A percentile compares a stretch with the other conserved stretches of the same genome.
Evolutionary conservation across 2,797 vertebrate species (phyloP).

Genomic region (Erpetoichthys calabaricus): DNA sequence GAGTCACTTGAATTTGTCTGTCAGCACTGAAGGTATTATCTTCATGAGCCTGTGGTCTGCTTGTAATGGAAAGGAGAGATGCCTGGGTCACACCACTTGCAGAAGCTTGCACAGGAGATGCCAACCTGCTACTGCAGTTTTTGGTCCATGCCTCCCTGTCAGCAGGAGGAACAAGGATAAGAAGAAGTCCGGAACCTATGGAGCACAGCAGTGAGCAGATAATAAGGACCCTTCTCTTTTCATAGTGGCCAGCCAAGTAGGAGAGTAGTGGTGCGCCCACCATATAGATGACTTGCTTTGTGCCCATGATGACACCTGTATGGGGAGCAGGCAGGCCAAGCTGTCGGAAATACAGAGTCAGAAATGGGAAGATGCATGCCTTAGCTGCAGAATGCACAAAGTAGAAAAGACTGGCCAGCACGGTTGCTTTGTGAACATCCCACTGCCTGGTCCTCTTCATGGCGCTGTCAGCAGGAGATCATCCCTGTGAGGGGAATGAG

Average conservation of each 20-base stretch:
- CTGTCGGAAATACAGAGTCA: conserved; percentile 67
- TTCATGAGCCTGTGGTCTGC: too few relatives aligned
- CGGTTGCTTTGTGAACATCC: conserved; percentile 53
- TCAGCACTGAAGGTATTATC: too few relatives aligned
- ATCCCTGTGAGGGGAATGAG: not conserved
- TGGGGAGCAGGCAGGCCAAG: conserved; percentile 60
- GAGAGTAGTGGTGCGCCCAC: conserved; percentile 50
- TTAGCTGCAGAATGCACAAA: conserved; percentile 51
- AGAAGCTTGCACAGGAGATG: too few relatives aligned
- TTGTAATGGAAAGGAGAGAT: too few relatives aligned
- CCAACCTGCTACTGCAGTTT: conserved; percentile 35
- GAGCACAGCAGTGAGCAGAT: conserved; percentile 48
- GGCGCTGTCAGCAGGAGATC: conserved; percentile 22
- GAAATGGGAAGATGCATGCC: conserved; percentile 63
- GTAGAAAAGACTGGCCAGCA: conserved; percentile 52
- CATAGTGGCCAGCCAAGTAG: conserved; percentile 45
- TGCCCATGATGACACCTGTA: conserved; percentile 59
- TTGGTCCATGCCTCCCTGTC: not conserved
- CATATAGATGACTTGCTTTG: conserved; percentile 47
- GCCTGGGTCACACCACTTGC: too few relatives aligned
- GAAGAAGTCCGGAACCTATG: conserved; percentile 34
- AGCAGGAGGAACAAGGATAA: conserved; percentile 48
- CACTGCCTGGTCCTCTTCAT: conserved; percentile 63
- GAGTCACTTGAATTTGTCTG: too few relatives aligned
- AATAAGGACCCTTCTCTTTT: conserved; percentile 51